Percentiles rank a stretch among this genome's conserved stretches.
phyloP scores from a whole-genome alignment of 2,113 vertebrate species.

The Zapus hudsonius region DNA sequence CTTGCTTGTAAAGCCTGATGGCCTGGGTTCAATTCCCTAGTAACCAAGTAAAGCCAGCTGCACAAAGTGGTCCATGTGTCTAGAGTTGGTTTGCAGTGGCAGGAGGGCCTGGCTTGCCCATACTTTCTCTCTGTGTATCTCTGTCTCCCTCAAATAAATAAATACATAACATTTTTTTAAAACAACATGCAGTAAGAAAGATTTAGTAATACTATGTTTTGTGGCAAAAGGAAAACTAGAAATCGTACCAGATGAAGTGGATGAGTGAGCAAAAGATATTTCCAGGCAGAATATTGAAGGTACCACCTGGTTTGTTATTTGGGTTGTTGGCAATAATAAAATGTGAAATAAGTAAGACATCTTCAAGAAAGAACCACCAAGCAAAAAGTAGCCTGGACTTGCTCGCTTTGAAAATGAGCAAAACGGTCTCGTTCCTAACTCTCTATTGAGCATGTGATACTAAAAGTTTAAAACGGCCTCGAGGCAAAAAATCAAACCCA shows the following conservation, averaged over 20 bases:
- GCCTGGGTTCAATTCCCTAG: too few relatives aligned
- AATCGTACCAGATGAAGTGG: neutral
- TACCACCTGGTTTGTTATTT: neutral
- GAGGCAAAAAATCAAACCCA: constrained; percentile 48
- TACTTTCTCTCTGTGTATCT: too few relatives aligned
- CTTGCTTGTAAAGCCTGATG: too few relatives aligned
- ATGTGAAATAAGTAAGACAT: neutral
- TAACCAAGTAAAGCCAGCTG: too few relatives aligned
- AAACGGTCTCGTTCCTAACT: constrained; percentile 39
- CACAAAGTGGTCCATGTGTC: too few relatives aligned
- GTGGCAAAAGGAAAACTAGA: neutral
- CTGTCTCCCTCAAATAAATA: too few relatives aligned
- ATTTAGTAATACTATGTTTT: neutral
- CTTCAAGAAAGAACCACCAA: neutral
- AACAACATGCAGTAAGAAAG: neutral
- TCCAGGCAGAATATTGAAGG: neutral
- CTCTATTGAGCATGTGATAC: neutral
- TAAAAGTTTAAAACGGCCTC: constrained; percentile 61
- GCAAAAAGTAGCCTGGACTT: neutral
- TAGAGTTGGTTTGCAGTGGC: too few relatives aligned
- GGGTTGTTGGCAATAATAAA: neutral
- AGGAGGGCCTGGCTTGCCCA: too few relatives aligned
- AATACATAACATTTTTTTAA: neutral
- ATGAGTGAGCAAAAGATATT: constrained; percentile 18
- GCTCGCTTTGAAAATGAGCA: constrained; percentile 49